Evolutionary conservation across 1,140 invertebrate species (phyloP), one percentile per base, ranked within the genome.

Genomic region (Pseudomyrmex sp.): DNA sequence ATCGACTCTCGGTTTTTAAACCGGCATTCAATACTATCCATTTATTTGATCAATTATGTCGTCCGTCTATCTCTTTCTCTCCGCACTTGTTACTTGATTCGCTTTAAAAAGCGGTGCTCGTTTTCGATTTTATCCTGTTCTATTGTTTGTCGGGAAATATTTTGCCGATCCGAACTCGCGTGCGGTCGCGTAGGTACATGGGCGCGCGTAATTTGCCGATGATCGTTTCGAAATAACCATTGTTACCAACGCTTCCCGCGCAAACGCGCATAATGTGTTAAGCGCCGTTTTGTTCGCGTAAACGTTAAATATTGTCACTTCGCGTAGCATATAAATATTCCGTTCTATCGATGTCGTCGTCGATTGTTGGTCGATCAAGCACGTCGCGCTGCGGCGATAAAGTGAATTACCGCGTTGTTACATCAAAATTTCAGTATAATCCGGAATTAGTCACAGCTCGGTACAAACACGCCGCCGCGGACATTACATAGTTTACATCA

Each of bases 21-120:
- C 77, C 74, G 46, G 62, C 50, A 77, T 1, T 54, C 46, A 58
- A 76, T n/a, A n/a, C 82, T 75, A 83, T 83, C 73, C 82, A 66
- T 76, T 83, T 83, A 83, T 83, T 77, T 75, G 82, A 76, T 76
- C 73, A 77, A 83, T 83, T 66, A 83, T 77, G 73, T 77, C 79
- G 59, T 52, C 35, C 70, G 70, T 82, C 70, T 82, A 75, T 48
- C 48, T 35, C 35, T 35, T 35, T 35, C 35, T 35, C 20, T 48
- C 18, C 23, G 44, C 63, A 75, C 48, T 35, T 44, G 13, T 48
- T 50, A 20, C 13, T 18, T 52, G 50, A 75, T 54, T 75, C 20
- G 23, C 15, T 80, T 80, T 35, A 80, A 80, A 80, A 80, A 80
- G 56, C 44, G 44, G 72, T 13, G 44, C 50, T 35, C 66, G 56